Evolutionary conservation across 2,888 invertebrate genomes (phyloP).

Genomic region (Pinctada fucata): DNA sequence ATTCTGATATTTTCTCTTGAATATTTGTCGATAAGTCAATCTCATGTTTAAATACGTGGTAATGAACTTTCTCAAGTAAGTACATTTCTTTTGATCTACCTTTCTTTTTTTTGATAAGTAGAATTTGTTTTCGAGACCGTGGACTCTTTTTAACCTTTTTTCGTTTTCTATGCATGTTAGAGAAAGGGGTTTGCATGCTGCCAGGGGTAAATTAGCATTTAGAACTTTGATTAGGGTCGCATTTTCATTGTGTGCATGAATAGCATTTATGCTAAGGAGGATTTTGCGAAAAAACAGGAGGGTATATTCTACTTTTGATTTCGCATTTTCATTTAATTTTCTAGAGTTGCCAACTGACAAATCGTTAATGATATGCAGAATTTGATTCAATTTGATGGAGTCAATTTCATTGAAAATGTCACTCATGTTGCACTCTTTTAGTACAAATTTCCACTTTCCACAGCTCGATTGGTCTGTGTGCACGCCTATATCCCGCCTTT

Average conservation of each 20-base stretch:
- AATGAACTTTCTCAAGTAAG: background rate
- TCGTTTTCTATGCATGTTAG: background rate
- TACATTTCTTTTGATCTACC: background rate
- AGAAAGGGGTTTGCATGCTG: background rate
- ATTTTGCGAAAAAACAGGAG: background rate
- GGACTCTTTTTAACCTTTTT: slow-evolving; percentile 1
- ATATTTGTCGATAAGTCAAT: background rate
- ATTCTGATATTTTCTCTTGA: background rate
- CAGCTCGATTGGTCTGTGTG: slow-evolving; percentile 7
- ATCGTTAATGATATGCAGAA: background rate
- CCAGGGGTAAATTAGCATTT: background rate
- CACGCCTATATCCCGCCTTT: background rate
- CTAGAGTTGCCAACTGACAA: background rate
- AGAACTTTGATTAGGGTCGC: background rate
- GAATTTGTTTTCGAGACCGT: too few species aligned
- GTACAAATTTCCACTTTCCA: slow-evolving; percentile 14
- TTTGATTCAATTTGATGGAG: background rate
- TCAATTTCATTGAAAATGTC: background rate
- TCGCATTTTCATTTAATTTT: background rate
- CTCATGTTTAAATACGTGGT: background rate
- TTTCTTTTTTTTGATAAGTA: background rate
- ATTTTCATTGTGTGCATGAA: background rate
- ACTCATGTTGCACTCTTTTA: background rate
- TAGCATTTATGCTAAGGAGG: background rate
- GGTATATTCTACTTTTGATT: background rate